phyloP scores from a whole-genome alignment of 2,888 invertebrate species.

The Nebria salina region DNA sequence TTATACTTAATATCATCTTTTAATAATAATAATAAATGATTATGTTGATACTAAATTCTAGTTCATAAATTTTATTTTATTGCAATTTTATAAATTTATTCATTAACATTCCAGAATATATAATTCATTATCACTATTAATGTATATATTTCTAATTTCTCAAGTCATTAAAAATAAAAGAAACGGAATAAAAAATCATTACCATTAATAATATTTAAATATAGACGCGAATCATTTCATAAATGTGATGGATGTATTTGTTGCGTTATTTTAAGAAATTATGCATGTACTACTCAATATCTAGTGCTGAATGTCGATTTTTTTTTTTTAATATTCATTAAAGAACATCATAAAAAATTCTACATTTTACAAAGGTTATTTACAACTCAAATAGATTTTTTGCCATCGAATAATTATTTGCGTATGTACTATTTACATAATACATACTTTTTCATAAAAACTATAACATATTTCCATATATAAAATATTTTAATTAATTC shows the following conservation, averaged over 20 bases:
- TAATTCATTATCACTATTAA: neutral
- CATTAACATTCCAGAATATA: neutral
- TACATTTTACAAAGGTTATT: too few species aligned
- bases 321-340: neutral
- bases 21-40: neutral
- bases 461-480: too few species aligned
- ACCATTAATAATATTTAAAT: neutral
- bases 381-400: neutral
- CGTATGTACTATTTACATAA: neutral
- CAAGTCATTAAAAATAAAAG: conserved; percentile 3
- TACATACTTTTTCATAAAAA: too few species aligned
- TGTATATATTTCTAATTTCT: neutral
- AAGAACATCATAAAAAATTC: neutral
- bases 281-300: conserved; percentile 23
- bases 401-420: neutral
- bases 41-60: neutral
- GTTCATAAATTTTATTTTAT: neutral
- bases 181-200: conserved; percentile 29
- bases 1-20: too few species aligned
- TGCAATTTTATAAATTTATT: neutral
- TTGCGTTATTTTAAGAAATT: conserved; percentile 41
- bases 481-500: too few species aligned
- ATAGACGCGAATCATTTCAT: neutral
- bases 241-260: neutral
- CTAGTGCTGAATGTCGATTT: conserved; percentile 10